Evolutionary conservation across 2,797 vertebrate species (phyloP), one percentile per base, ranked within the genome.

Genomic region (Sebastes itinus): DNA sequence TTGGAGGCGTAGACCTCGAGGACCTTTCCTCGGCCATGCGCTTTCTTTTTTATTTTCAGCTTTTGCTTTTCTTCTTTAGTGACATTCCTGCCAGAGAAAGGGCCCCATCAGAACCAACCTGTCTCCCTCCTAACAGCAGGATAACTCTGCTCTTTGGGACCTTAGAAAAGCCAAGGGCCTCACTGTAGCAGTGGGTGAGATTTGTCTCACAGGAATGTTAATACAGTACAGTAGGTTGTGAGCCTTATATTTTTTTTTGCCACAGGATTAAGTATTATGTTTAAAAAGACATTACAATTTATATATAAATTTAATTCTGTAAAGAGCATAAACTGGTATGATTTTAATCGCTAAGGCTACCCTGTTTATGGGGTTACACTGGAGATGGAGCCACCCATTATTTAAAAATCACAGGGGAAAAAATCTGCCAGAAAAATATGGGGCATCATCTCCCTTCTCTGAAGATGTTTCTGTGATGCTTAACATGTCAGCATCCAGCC

Each of bases 81-180:
- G 86, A 90, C 93, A 91, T 89, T 84, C 81, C 82, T 92, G 88
- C 83, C 88, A 81, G 74, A 79, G 71, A 83, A 88, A 86, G 80
- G 83, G 81, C 86, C 87, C 80, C 90, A 25, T 81, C 74, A 72
- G 77, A 81, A 81, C 79, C 77, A 79, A 88, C 81, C 88, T 80
- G 87, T 90, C 89, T 91, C 84, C 49, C 68, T 85, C 72, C 77
- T 78, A 88, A 89, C 88, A 87, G 91, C 91, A 65, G 72, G 91
- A 87, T 85, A 72, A 78, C 73, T 62, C 67, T 67, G 55, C 62
- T 83, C 85, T 82, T 49, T 74, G 72, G 76, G 73, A 85, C 83
- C 65, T 77, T 52, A 62, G 35, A 84, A 82, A 85, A 69, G 84
- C 86, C 38, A 6, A 70, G 76, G 70, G 75, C 80, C 72, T 65